Conservation (phyloP, 2,113 vertebrate species). For the Ancistrus triradiatus region DNA sequence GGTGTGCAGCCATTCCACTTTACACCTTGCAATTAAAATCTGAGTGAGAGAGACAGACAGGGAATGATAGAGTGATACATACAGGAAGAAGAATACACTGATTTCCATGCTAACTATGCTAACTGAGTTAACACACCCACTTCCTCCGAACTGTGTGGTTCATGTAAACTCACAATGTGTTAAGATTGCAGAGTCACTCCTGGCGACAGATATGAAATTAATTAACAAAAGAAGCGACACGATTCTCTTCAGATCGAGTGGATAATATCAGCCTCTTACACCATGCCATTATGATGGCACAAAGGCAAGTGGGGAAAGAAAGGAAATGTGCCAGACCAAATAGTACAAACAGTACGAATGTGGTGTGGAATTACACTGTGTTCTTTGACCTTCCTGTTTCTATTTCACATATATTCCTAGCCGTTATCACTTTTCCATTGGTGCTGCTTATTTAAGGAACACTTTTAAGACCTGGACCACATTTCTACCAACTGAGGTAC, state of each 20-base stretch:
- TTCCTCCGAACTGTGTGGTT: conserved; percentile 44
- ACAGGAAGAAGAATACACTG: conserved; percentile 54
- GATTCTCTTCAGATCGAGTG: conserved; percentile 45
- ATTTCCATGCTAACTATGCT: conserved; percentile 30
- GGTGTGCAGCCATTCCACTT: conserved; percentile 92
- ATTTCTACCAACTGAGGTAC: no score
- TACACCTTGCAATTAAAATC: conserved; percentile 96
- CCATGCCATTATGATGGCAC: conserved; percentile 40
- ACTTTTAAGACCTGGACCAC: no score
- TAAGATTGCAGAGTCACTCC: conserved; percentile 56
- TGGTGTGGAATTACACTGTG: background rate
- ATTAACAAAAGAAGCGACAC: conserved; percentile 67
- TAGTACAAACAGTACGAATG: background rate
- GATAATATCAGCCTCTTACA: conserved; percentile 58
- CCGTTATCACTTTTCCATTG: no score
- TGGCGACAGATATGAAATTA: conserved; percentile 67
- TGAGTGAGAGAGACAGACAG: conserved; percentile 69
- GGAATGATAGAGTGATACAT: conserved; percentile 55
- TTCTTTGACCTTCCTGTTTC: background rate
- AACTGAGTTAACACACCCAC: conserved; percentile 44
- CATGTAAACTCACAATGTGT: conserved; percentile 56
- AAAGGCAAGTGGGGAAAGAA: background rate
- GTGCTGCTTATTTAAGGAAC: no score
- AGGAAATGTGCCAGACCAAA: background rate
- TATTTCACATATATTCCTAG: background rate